These are phyloP conservation scores for Morpho helenor DNA, from an alignment of 2,888 invertebrate species.

Conservation along the genomic window DNA sequence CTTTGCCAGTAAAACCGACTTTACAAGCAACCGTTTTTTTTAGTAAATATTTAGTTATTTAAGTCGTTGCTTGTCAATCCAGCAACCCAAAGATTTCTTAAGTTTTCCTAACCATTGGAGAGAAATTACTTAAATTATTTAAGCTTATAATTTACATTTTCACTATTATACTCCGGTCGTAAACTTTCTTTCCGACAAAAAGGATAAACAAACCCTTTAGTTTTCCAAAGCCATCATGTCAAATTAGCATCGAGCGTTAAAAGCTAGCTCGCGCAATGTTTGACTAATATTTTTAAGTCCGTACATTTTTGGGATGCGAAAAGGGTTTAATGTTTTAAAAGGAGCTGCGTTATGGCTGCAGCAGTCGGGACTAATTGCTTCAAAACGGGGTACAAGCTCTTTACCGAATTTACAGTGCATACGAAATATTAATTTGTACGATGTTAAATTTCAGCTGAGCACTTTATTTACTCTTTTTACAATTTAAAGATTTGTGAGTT, in stretches of 20 bases:
- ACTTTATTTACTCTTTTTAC: conserved; percentile 2
- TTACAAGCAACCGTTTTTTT: no score
- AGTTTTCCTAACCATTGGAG: no score
- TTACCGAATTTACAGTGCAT: conserved; percentile 27
- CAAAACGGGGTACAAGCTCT: conserved; percentile 35
- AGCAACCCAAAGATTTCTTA: no score
- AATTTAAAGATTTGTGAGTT: no score
- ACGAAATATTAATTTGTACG: conserved; percentile 32
- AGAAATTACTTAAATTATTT: no score
- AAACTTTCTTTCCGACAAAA: no score
- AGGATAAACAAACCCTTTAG: no score
- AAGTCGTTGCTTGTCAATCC: no score
- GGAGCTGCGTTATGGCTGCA: conserved; percentile 16
- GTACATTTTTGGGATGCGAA: conserved; percentile 15
- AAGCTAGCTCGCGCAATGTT: not conserved
- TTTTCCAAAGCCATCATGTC: not conserved
- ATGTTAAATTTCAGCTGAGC: conserved; percentile 11
- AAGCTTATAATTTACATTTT: no score
- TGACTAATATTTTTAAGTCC: conserved; percentile 8
- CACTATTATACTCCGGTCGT: no score
- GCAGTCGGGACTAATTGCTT: conserved; percentile 40
- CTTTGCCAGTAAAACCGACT: no score
- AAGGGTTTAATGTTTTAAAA: conserved; percentile 18
- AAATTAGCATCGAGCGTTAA: not conserved
- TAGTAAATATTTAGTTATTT: no score